Evolutionary conservation across 30 jellyfish, hydroid and myxozoan genomes (phyloP), one percentile per base, ranked within the genome.

Genomic region (Cassiopea xamachana): DNA sequence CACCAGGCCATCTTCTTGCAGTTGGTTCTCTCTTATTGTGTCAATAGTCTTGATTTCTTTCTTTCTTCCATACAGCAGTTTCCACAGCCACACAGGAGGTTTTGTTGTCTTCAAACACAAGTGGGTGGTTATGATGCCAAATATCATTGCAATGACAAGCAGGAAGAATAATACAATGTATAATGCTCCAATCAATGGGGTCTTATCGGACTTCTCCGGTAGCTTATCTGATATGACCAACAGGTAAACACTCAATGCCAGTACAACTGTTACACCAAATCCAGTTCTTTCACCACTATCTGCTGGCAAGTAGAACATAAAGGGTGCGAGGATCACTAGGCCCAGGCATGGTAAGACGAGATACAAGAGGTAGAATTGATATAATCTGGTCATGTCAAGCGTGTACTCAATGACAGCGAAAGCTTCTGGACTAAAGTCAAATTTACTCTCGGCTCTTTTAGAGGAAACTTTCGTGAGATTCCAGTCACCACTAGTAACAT

Each of bases 221-320:
- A 94, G 91, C 73, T 86, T 81, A 55, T 94, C 97, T 39, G 98
- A 89, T 74, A 94, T 94, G 85, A 94, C 98, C 58, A 94, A 88
- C 13, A 94, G 93, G 78, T 94, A 94, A 61, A 94, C 98, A 74
- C 97, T 94, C 73, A 94, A 78, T 17, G 96, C 88, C 81, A 94
- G 89, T 9, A 94, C 91, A 39, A 90, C 88, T 2, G 98, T 94
- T 50, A 94, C 89, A 0, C 98, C 97, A 58, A 94, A 90, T 19
- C 98, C 98, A 58, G 92, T 89, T 73, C 98, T 71, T 73, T 94
- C 98, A n/a, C 98, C 98, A 64, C 93, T 82, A 68, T 81, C 98
- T n/a, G 93, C 90, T 1, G 98, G 98, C 62, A 94, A 79, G 74
- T 77, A 87, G 84, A 94, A 94, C 92, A 82, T 84, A 51, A 92